phyloP scores from a whole-genome alignment of 2,888 invertebrate species.

The Polymixis lichenea region DNA sequence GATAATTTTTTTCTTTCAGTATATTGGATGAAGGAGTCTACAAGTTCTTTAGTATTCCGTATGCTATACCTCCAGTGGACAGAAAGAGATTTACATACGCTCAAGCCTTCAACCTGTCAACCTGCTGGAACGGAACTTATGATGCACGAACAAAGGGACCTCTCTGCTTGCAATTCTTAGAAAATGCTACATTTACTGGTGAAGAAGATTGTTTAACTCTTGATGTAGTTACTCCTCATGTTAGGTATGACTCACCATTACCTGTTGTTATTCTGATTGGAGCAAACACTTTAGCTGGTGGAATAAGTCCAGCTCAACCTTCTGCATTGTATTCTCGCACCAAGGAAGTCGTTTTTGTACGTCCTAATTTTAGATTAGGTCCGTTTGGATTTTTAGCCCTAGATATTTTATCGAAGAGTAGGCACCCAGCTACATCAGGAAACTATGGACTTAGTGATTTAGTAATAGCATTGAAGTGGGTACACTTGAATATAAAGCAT shows the following conservation, averaged over 20 bases:
- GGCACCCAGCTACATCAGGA: conserved; percentile 94
- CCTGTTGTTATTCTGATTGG: conserved; percentile 96
- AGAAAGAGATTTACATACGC: conserved; percentile 93
- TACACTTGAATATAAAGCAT: conserved; percentile 94
- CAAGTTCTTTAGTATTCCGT: conserved; percentile 95
- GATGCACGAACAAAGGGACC: conserved; percentile 92
- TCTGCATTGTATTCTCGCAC: conserved; percentile 94
- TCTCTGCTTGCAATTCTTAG: conserved; percentile 93
- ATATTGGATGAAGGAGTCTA: conserved; percentile 94
- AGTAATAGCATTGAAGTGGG: conserved; percentile 94
- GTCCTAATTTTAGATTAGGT: conserved; percentile 96
- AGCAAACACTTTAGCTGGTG: conserved; percentile 94
- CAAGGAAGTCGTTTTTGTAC: conserved; percentile 95
- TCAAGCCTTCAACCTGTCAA: conserved; percentile 92
- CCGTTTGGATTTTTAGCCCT: conserved; percentile 95
- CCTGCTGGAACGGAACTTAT: conserved; percentile 95
- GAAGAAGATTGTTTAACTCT: conserved; percentile 95
- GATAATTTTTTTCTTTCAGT: conserved; percentile 84
- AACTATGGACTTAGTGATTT: conserved; percentile 97
- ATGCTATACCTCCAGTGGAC: conserved; percentile 93
- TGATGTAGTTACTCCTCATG: conserved; percentile 95
- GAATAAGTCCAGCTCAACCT: conserved; percentile 93
- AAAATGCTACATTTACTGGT: conserved; percentile 92
- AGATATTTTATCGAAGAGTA: conserved; percentile 92
- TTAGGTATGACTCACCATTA: conserved; percentile 94